phyloP scores from a whole-genome alignment of 2,888 invertebrate genomes.

The Leptura quadrifasciata region DNA sequence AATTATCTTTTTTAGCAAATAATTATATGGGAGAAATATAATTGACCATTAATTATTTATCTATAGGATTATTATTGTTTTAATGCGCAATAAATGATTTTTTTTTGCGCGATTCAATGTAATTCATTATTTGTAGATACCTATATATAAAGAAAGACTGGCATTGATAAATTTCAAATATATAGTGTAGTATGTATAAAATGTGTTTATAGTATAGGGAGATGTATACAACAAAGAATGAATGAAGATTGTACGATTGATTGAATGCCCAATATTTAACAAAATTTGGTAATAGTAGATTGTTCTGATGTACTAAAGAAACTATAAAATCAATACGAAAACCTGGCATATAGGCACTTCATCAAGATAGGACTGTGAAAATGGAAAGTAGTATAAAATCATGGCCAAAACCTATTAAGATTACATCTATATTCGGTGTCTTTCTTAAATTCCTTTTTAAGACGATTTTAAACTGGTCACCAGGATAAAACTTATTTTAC shows the following conservation, averaged over 20 bases:
- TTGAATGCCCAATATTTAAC: too few relatives aligned
- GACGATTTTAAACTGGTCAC: background rate
- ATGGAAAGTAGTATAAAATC: background rate
- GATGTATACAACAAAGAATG: too few relatives aligned
- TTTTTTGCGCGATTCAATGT: background rate
- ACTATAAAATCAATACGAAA: too few relatives aligned
- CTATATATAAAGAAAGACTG: background rate
- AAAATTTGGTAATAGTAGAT: too few relatives aligned
- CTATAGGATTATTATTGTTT: background rate
- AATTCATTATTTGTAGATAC: background rate
- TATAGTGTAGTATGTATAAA: too few relatives aligned
- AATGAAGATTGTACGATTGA: too few relatives aligned
- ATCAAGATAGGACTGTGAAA: background rate
- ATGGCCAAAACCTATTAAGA: background rate
- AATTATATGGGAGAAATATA: background rate
- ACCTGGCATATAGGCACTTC: too few relatives aligned
- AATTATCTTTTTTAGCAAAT: background rate
- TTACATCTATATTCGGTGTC: background rate
- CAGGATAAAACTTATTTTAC: background rate
- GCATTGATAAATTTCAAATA: too few relatives aligned
- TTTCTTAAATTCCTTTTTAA: background rate
- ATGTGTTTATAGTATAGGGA: too few relatives aligned
- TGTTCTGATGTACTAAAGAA: too few relatives aligned
- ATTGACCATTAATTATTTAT: background rate
- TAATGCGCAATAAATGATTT: background rate